These are phyloP conservation scores for Trachythela sp. DNA, from an alignment of 64 coral and sea anemone species.

Conservation along the genomic window DNA sequence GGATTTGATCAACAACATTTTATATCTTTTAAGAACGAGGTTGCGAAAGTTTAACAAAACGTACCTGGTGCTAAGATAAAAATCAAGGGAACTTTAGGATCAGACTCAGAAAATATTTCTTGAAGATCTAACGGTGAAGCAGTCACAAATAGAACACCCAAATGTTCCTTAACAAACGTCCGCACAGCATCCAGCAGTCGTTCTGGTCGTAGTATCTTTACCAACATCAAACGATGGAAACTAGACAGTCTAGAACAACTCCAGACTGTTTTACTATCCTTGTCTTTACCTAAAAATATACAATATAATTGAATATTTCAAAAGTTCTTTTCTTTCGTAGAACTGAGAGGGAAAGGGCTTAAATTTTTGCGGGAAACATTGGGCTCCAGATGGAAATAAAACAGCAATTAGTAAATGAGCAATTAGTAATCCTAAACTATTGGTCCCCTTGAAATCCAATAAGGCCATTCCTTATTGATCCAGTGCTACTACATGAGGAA, in stretches of 20 bases:
- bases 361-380: too few relatives aligned
- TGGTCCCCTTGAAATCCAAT: too few relatives aligned
- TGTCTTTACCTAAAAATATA: neutral
- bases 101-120: constrained; percentile 82
- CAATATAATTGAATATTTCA: neutral
- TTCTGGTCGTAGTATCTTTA: constrained; percentile 79
- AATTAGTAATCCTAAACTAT: too few relatives aligned
- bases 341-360: too few relatives aligned
- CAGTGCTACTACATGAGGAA: too few relatives aligned
- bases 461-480: too few relatives aligned
- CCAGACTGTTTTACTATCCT: constrained; percentile 42
- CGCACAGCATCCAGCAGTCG: constrained; percentile 74
- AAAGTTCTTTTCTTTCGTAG: too few relatives aligned
- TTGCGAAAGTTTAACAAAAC: neutral
- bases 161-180: constrained; percentile 65
- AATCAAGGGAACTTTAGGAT: constrained; percentile 68
- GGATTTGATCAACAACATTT: too few relatives aligned
- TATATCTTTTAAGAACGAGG: neutral
- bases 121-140: constrained; percentile 72
- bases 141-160: constrained; percentile 71
- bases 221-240: constrained; percentile 72
- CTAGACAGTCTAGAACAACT: constrained; percentile 37
- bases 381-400: too few relatives aligned
- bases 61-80: constrained; percentile 92
- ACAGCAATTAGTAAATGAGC: too few relatives aligned